phyloP scores from a whole-genome alignment of 1,140 invertebrate species.

The Halictus rubicundus region DNA sequence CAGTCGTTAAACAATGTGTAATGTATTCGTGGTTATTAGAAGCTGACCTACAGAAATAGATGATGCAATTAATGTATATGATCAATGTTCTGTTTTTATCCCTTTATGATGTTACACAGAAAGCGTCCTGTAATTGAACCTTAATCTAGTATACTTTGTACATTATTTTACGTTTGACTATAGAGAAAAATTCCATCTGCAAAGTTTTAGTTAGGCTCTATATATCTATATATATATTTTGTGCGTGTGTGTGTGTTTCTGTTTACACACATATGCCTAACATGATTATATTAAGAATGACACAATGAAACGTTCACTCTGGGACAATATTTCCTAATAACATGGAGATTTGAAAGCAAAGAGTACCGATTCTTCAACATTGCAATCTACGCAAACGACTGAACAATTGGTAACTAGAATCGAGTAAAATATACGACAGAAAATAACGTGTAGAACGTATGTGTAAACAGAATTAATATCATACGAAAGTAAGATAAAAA shows the following conservation, averaged over 20 bases:
- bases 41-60: background rate
- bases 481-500: constrained; percentile 6
- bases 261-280: constrained; percentile 44
- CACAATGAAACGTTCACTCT: constrained; percentile 1
- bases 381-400: constrained; percentile 1
- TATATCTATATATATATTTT: constrained; percentile 7
- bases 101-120: background rate
- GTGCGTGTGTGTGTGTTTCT: constrained; percentile 58
- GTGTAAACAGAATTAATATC: constrained; percentile 17
- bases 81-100: background rate
- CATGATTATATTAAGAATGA: constrained; percentile 20
- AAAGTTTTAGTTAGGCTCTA: constrained; percentile 2
- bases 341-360: constrained; percentile 55
- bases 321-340: constrained; percentile 7
- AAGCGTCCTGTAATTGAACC: background rate
- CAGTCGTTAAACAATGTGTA: constrained; percentile 4
- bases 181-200: background rate
- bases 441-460: constrained; percentile 15
- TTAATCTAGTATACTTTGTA: background rate
- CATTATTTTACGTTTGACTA: constrained; percentile 3
- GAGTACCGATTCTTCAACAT: constrained; percentile 26
- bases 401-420: background rate
- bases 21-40: background rate
- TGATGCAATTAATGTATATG: background rate
- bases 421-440: constrained; percentile 19